phyloP scores from a whole-genome alignment of 1,140 invertebrate species.

The Atta texana region DNA sequence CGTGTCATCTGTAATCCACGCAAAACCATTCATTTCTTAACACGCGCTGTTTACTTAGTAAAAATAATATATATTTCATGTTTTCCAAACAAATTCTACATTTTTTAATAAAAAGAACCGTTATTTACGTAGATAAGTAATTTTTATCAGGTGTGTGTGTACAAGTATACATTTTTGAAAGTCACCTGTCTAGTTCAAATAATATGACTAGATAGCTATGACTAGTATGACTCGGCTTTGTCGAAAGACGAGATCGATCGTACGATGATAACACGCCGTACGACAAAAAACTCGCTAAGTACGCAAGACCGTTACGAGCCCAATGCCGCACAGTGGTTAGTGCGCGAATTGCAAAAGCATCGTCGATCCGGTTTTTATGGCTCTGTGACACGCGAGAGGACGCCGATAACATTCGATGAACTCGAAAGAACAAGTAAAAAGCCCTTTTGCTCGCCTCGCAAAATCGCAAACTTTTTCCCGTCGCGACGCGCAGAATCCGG shows the following conservation, averaged over 20 bases:
- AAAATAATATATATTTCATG: neutral
- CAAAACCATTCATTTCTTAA: slow-evolving; percentile 26
- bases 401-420: slow-evolving; percentile 59
- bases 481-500: slow-evolving; percentile 11
- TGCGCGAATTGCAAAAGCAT: slow-evolving; percentile 72
- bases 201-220: slow-evolving; percentile 7
- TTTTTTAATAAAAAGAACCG: neutral
- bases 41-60: neutral
- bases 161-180: neutral
- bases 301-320: slow-evolving; percentile 52
- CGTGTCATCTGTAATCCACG: slow-evolving; percentile 53
- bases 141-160: neutral
- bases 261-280: slow-evolving; percentile 61
- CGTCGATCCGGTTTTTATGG: slow-evolving; percentile 58
- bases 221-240: neutral
- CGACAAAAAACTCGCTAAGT: slow-evolving; percentile 66
- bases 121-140: neutral
- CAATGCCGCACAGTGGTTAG: slow-evolving; percentile 56
- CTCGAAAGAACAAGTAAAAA: slow-evolving; percentile 48
- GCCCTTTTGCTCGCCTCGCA: slow-evolving; percentile 20
- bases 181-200: slow-evolving; percentile 62
- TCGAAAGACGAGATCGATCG: slow-evolving; percentile 63
- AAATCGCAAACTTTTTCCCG: slow-evolving; percentile 36
- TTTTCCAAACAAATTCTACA: neutral
- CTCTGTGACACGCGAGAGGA: slow-evolving; percentile 67